Base-by-base conservation (phyloP, 2,113 vertebrate genomes). In the Sinocyclocheilus anophthalmus region DNA sequence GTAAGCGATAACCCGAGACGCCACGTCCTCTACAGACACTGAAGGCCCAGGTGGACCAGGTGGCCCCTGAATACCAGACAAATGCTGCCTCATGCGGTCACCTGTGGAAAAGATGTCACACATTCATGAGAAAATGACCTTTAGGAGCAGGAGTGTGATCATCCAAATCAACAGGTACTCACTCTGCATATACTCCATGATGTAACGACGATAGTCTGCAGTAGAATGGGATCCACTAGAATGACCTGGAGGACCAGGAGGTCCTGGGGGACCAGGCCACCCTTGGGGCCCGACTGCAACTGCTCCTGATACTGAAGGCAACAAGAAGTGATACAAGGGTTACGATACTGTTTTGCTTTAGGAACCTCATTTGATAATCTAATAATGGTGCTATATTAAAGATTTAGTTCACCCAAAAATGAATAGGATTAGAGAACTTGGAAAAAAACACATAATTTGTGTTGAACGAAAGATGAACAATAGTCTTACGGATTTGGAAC, bases 171-270 rank as follows among this genome's bases (percentile, higher is more conserved):
- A 22, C 73, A 61, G 70, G 33, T 42, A 59, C 96, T 94, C 93
- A 99, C 98, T 98, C 85, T 96, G 95, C 81, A 99, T 91, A 90
- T 98, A 99, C 39, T 97, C 96, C 1, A 88, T 84, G 73, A 99
- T 88, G 89, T 97, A 97, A 84, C 94, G 96, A 24, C 94, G 97
- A 92, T 97, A 94, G 81, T 99, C 97, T 42, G 92, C 91, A 16
- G 91, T 85, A 67, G 91, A 11, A 9, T 90, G 92, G 33, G 92
- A 91, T 50, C 92, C 93, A 0, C 50, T 3, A 48, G 93, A 89
- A 7, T 84, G 92, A n/a, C 93, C 93, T 50, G 93, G 87, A 69
- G 89, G 77, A n/a, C 77, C 77, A 8, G 96, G 89, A 67, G 92
- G 94, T 2, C 97, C 97, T 59, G 96, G 94, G 22, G 93, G 75